Conservation (phyloP, 2,113 vertebrate genomes). For the Mirounga angustirostris region DNA sequence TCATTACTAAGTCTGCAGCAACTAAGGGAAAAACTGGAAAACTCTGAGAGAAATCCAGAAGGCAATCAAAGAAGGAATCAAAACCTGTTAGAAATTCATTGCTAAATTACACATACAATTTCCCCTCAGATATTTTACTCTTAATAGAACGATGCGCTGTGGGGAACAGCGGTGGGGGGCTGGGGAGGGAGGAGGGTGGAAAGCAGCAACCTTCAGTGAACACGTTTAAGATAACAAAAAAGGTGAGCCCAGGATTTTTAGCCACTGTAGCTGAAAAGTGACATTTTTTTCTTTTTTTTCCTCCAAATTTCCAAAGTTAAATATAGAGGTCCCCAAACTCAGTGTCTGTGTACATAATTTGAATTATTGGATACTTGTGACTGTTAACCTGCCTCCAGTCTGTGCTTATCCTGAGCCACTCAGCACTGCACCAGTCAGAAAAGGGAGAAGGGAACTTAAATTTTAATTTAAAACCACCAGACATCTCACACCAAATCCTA, state of each 20-base stretch:
- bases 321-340: not conserved
- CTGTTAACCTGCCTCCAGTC: not conserved
- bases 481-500: constrained; percentile 55
- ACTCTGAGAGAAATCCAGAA: constrained; percentile 71
- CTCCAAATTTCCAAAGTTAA: constrained; percentile 45
- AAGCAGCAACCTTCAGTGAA: not conserved
- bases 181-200: not conserved
- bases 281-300: not conserved
- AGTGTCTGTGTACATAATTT: not conserved
- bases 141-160: not conserved
- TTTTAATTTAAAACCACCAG: constrained; percentile 54
- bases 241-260: not conserved
- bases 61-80: not conserved
- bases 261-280: not conserved
- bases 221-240: not conserved
- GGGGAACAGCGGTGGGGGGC: not conserved
- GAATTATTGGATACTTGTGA: not conserved
- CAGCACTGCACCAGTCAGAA: not conserved
- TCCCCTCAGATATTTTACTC: constrained; percentile 51
- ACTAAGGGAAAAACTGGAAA: constrained; percentile 59
- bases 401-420: not conserved
- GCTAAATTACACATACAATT: constrained; percentile 61
- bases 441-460: constrained; percentile 44
- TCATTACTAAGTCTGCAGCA: constrained; percentile 62
- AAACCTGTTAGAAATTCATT: constrained; percentile 37